Evolutionary conservation across 2,797 vertebrate species (phyloP), one percentile per base, ranked within the genome.

Genomic region (Lerista edwardsae): DNA sequence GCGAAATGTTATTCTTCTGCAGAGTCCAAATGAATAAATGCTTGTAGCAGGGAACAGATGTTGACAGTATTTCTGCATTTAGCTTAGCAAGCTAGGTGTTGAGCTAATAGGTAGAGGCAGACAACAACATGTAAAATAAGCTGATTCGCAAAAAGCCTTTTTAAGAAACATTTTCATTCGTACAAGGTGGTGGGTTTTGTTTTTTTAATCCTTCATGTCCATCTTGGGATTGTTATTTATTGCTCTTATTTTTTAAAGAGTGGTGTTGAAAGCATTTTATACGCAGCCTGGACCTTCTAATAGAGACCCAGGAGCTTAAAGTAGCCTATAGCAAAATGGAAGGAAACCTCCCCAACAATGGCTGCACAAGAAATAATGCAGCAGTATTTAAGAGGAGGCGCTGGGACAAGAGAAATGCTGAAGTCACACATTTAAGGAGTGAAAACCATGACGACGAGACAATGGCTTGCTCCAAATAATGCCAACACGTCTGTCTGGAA

Each of bases 41-140:
- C 9, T 69, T 64, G 1, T 77, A 68, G 11, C 44, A 9, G 61
- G 61, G 34, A 91, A 81, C 86, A 87, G 89, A 62, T 82, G 88
- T 3, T 75, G 1, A 0, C 3, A 78, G 75, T 0, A 73, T 65
- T 86, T 51, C 6, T 79, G 82, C 82, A 19, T n/a, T 0, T 57
- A 0, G 5, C 75, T 41, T 21, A 67, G 19, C 65, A 15, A 64
- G 3, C 47, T 2, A 1, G 23, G 59, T 87, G 79, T 84, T 61
- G 36, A 6, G 0, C 1, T 9, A 59, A 61, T 59, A 34, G 31
- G 25, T 73, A 14, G 12, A 68, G 0, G 72, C 76, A 11, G 4
- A 21, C 31, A 44, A 83, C 36, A 0, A 1, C 11, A 0, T 14
- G 15, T 76, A 77, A 44, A 68, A n/a, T 64, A 55, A 72, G 81